Percentiles rank a stretch among this genome's conserved stretches.
phyloP scores from a whole-genome alignment of 1,140 invertebrate species.

The Caenorhabditis tropicalis region DNA sequence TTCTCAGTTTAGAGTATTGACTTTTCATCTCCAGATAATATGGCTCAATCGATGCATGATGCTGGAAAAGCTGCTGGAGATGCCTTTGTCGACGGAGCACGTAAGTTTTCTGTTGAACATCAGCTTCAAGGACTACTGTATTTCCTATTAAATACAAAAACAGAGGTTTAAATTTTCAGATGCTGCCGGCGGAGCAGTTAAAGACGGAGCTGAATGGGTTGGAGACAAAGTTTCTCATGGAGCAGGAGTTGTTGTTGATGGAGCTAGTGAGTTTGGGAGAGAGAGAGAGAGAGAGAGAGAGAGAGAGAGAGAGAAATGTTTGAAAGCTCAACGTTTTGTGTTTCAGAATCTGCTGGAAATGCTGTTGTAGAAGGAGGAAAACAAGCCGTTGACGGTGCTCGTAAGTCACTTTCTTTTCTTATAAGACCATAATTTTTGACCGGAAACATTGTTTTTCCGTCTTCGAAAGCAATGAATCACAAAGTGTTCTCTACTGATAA shows the following conservation, averaged over 20 bases:
- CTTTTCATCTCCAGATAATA: neutral
- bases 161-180: constrained; percentile 19
- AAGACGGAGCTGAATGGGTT: constrained; percentile 2
- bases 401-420: neutral
- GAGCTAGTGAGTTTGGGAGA: neutral
- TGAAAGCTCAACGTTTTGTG: neutral
- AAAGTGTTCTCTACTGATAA: too few species aligned
- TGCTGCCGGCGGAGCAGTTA: neutral
- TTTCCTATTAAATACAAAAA: too few species aligned
- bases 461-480: too few species aligned
- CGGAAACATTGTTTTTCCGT: too few species aligned
- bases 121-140: too few species aligned
- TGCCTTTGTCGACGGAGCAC: neutral
- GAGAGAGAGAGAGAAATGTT: too few species aligned
- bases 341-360: constrained; percentile 8
- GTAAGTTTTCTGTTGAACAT: too few species aligned
- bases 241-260: constrained; percentile 5
- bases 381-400: neutral
- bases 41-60: constrained; percentile 10
- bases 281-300: too few species aligned
- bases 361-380: neutral
- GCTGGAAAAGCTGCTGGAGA: constrained; percentile 30
- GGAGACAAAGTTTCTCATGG: constrained; percentile 8
- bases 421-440: too few species aligned
- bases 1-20: neutral